phyloP scores from a whole-genome alignment of 2,113 vertebrate genomes.

The Albula glossodonta region DNA sequence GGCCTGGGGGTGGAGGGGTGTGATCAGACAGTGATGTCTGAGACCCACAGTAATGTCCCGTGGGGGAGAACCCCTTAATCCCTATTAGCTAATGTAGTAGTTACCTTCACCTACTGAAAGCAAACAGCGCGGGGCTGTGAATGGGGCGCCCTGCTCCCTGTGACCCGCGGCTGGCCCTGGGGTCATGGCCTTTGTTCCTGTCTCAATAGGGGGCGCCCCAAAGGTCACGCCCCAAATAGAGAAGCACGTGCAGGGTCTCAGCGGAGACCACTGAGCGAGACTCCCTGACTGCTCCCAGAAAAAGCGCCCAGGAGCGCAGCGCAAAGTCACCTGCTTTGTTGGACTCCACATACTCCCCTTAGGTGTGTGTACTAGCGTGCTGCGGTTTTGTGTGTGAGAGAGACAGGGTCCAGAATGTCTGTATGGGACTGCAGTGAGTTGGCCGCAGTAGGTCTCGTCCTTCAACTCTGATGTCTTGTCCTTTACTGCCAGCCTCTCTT shows the following conservation, averaged over 20 bases:
- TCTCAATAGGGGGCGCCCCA: conserved; percentile 82
- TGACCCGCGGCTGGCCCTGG: conserved; percentile 82
- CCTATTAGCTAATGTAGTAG: conserved; percentile 76
- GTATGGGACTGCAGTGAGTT: neutral
- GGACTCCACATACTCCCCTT: too few relatives aligned
- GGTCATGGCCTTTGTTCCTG: conserved; percentile 85
- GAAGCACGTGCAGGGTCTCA: conserved; percentile 80
- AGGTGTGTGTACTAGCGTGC: too few relatives aligned
- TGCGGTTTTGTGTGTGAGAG: neutral
- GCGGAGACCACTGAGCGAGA: conserved; percentile 57
- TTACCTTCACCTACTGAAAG: conserved; percentile 77
- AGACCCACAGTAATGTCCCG: conserved; percentile 68
- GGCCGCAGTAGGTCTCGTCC: too few relatives aligned
- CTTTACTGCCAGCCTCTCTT: too few relatives aligned
- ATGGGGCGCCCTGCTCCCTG: conserved; percentile 76
- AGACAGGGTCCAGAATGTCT: neutral
- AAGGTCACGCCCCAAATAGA: conserved; percentile 83
- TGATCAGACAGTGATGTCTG: conserved; percentile 72
- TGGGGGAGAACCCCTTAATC: conserved; percentile 76
- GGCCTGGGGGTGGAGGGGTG: conserved; percentile 58
- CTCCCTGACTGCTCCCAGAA: conserved; percentile 29
- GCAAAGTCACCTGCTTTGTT: neutral
- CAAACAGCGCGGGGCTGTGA: conserved; percentile 84
- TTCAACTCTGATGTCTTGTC: neutral
- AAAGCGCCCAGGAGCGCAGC: neutral